Evolutionary conservation across 1,140 invertebrate species (phyloP), one percentile per base, ranked within the genome.

Genomic region (Monomorium pharaonis): DNA sequence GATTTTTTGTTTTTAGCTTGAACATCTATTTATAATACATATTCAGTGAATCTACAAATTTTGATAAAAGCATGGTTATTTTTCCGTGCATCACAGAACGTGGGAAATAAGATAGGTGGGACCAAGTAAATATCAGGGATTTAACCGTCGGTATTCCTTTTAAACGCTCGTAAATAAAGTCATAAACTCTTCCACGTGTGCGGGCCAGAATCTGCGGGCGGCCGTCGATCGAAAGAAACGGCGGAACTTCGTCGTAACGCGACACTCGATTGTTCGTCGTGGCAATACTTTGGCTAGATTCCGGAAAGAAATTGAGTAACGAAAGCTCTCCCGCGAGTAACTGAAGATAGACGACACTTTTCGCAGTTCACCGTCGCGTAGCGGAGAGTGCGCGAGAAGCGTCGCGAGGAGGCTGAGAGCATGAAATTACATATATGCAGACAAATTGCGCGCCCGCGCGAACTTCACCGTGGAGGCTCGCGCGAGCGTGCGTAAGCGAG

Each of bases 161-260:
- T 58, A 58, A 81, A 70, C 30, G 63, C 49, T 58, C 33, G 37
- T 72, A 72, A 81, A 83, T 83, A 47, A 70, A 58, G 78, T 67
- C 3, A 12, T 81, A 72, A 74, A 60, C 51, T 6, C 6, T 12
- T 16, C 12, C 37, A 24, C 14, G 21, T 49, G 10, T 14, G 33
- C 14, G n/a, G 10, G 9, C 10, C 37, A 18, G 30, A 69, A 54
- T 27, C 16, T 30, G 27, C 18, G 16, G 14, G 6, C 9, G 16
- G 7, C 18, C 3, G 7, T 1, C 21, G 44, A 9, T 10, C 16
- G 12, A 14, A 58, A 74, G 44, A 42, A 83, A 60, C 27, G 24
- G 14, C 18, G 24, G 14, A 58, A 74, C 63, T 72, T 16, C 7
- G 24, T 69, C 24, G 63, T 81, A 58, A 58, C 33, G 33, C 24